A percentile compares a stretch with the other conserved stretches of the same genome.
phyloP scores from a whole-genome alignment of 2,888 invertebrate genomes.

The Microctonus brassicae region DNA sequence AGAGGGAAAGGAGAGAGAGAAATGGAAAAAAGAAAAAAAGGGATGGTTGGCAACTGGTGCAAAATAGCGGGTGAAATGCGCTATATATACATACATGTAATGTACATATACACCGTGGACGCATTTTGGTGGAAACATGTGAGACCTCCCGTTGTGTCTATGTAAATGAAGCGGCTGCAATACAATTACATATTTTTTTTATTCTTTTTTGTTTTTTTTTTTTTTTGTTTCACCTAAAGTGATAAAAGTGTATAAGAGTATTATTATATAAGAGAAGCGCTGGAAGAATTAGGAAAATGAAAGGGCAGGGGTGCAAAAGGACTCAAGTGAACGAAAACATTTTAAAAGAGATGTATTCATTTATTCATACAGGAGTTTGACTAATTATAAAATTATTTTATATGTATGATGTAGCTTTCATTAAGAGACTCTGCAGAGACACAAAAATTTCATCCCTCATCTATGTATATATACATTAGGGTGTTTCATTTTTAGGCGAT shows the following conservation, averaged over 20 bases:
- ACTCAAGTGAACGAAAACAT: no score
- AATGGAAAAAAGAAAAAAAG: conserved; percentile 29
- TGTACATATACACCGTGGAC: conserved; percentile 49
- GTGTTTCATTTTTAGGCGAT: no score
- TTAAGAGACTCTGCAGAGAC: no score
- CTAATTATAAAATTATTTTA: no score
- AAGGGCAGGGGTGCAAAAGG: no score
- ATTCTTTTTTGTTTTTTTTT: neutral
- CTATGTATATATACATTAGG: no score
- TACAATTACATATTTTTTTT: conserved; percentile 44
- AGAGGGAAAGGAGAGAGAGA: conserved; percentile 27
- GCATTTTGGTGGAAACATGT: conserved; percentile 43
- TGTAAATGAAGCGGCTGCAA: conserved; percentile 59
- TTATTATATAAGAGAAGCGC: no score
- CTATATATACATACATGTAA: conserved; percentile 8
- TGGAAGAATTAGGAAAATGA: no score
- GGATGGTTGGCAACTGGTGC: neutral
- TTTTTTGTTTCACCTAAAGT: conserved; percentile 9
- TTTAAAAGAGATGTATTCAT: no score
- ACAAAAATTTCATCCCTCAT: no score
- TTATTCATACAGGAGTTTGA: no score
- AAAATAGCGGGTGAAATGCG: neutral
- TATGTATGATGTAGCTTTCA: no score
- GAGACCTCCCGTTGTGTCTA: conserved; percentile 48
- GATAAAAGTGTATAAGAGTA: conserved; percentile 17